Percentiles rank a stretch among this genome's conserved stretches.
Evolutionary conservation across 2,797 vertebrate genomes (phyloP).

Genomic region (Gallirallus australis): DNA sequence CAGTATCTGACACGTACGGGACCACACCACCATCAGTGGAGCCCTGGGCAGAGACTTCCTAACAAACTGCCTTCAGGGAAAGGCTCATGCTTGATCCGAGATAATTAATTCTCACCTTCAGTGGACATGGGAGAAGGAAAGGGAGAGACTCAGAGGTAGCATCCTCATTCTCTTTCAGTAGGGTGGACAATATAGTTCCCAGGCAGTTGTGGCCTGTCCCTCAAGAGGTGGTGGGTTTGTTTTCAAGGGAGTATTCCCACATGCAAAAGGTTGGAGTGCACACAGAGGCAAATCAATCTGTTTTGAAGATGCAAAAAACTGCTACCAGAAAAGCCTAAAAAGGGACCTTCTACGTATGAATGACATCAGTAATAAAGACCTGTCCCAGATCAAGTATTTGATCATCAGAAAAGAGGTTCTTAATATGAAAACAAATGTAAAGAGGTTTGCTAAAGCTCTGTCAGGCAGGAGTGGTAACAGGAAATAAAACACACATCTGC

Average conservation of each 20-base stretch:
- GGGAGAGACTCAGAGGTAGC: rapidly evolving
- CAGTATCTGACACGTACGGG: rapidly evolving
- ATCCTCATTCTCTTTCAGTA: neutral
- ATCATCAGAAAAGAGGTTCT: neutral
- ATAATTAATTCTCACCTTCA: neutral
- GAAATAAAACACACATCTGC: neutral
- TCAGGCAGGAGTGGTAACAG: neutral
- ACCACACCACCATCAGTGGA: neutral
- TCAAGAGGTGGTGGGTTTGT: neutral
- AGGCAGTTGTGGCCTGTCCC: rapidly evolving
- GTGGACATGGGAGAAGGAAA: neutral
- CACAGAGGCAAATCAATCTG: neutral
- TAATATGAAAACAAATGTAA: neutral
- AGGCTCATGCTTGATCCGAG: neutral
- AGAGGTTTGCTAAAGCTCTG: neutral
- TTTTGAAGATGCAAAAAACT: neutral
- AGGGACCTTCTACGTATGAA: neutral
- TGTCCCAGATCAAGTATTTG: neutral
- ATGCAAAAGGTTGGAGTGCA: neutral
- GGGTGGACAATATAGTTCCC: neutral
- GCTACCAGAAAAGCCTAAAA: neutral
- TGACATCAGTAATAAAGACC: neutral
- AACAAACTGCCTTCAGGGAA: neutral
- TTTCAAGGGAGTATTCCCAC: neutral
- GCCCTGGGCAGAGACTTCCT: neutral